Evolutionary conservation across 2,888 invertebrate genomes (phyloP).

Genomic region (Incurvaria masculella): DNA sequence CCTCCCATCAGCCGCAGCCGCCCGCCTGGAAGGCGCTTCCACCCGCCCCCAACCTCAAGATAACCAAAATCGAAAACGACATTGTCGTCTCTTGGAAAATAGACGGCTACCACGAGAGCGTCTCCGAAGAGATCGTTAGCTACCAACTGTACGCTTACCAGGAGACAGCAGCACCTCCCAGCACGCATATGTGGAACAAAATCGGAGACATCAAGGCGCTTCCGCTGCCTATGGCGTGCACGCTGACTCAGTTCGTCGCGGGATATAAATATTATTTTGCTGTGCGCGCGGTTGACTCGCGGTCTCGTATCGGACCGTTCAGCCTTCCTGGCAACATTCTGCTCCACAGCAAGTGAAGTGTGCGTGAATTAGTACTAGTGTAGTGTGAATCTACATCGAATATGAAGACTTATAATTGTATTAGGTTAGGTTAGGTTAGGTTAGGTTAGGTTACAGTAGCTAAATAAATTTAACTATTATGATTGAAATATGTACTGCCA

Average conservation of each 20-base stretch:
- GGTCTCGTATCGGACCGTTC: slow-evolving; percentile 78
- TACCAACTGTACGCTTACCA: slow-evolving; percentile 95
- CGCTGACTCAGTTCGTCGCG: slow-evolving; percentile 86
- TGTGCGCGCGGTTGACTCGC: slow-evolving; percentile 83
- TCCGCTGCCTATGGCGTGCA: slow-evolving; percentile 94
- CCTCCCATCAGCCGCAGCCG: slow-evolving; percentile 39
- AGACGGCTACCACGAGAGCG: slow-evolving; percentile 60
- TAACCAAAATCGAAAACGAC: slow-evolving; percentile 75
- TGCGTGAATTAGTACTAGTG: no score
- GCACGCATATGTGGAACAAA: slow-evolving; percentile 82
- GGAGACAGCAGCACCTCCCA: slow-evolving; percentile 68
- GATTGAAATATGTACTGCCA: no score
- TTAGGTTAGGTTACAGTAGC: no score
- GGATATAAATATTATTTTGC: slow-evolving; percentile 93
- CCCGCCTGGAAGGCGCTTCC: slow-evolving; percentile 66
- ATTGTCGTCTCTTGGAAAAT: slow-evolving; percentile 94
- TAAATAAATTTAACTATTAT: no score
- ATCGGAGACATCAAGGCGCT: slow-evolving; percentile 93
- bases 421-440: no score
- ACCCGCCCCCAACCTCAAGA: slow-evolving; percentile 78
- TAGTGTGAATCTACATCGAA: no score
- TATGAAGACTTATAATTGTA: no score
- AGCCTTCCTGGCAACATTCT: slow-evolving; percentile 77
- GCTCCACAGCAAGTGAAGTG: slow-evolving; percentile 42
- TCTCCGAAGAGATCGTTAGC: slow-evolving; percentile 72